These are phyloP conservation scores for Poecile atricapillus DNA, from an alignment of 2,113 vertebrate genomes.

Conservation along the genomic window DNA sequence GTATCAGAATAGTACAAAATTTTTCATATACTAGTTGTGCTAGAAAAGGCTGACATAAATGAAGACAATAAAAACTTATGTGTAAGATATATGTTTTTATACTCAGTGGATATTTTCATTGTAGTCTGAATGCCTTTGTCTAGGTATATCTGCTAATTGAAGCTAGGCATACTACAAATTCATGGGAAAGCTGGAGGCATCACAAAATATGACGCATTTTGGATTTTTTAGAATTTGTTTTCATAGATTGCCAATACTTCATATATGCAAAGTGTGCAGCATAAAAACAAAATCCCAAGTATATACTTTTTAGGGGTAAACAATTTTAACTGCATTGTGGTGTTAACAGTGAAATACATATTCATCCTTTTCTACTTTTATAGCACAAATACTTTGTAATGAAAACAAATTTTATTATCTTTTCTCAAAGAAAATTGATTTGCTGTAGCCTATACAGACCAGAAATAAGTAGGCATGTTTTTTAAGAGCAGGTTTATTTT, in stretches of 20 bases:
- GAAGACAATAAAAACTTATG: background rate
- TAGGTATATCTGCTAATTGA: background rate
- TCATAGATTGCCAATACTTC: background rate
- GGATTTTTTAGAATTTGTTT: background rate
- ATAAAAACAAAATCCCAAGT: background rate
- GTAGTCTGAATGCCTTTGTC: background rate
- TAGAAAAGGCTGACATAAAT: background rate
- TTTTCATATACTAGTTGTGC: background rate
- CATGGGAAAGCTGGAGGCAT: background rate
- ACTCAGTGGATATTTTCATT: background rate
- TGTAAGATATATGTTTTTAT: background rate
- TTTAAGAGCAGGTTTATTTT: background rate
- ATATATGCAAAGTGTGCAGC: background rate
- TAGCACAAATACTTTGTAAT: background rate
- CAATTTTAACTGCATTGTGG: background rate
- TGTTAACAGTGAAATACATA: fast-evolving
- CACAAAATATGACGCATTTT: background rate
- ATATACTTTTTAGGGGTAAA: background rate
- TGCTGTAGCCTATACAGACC: background rate
- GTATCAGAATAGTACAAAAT: background rate
- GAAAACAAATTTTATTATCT: background rate
- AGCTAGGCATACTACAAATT: background rate
- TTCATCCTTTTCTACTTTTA: background rate
- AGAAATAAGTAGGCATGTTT: background rate
- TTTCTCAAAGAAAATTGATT: background rate